Base-by-base conservation (phyloP, 2,797 vertebrate species). In the Apogon hyalosoma region DNA sequence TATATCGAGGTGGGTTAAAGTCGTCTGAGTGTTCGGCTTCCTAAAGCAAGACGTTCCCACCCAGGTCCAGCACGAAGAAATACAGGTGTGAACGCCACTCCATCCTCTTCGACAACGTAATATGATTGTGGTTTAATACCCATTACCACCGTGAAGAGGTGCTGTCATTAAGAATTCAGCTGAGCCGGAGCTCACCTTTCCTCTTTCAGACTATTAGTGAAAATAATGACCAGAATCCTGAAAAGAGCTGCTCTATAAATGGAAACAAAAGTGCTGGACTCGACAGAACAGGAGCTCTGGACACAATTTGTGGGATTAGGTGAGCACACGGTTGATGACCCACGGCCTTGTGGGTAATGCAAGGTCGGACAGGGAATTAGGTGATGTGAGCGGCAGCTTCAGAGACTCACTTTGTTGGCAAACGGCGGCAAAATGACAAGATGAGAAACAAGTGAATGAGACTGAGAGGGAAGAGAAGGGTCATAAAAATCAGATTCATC, bases 281-380 rank as follows among this genome's bases (percentile, higher is more conserved):
- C 33, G 12, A 76, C 82, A 78, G 73, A 85, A 76, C 54, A 6
- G 0, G 11, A 77, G 73, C 77, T 36, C 11, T 28, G 0, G 69
- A 21, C 42, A 64, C 74, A 84, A 80, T 84, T 72, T 84, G 80
- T 52, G 64, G 73, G 69, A 85, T 84, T 74, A 81, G 62, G 73
- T 33, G 80, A 82, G 60, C 51, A 2, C 19, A 9, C 21, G 0
- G 55, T 45, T 21, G 62, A 53, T 53, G 77, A 66, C 80, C 79
- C 38, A 7, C 24, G 16, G 73, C 75, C 55, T 69, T 54, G 57
- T 74, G 80, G 73, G 69, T 79, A 79, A 73, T 28, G 68, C 72
- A 73, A 82, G 83, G 82, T 85, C 83, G 76, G 71, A 19, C 6
- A 3, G 45, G 24, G 70, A 49, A 54, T 11, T 36, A 63, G 54